These are phyloP conservation scores for Acrobasis consociella DNA, from an alignment of 2,888 invertebrate species.

Conservation along the genomic window DNA sequence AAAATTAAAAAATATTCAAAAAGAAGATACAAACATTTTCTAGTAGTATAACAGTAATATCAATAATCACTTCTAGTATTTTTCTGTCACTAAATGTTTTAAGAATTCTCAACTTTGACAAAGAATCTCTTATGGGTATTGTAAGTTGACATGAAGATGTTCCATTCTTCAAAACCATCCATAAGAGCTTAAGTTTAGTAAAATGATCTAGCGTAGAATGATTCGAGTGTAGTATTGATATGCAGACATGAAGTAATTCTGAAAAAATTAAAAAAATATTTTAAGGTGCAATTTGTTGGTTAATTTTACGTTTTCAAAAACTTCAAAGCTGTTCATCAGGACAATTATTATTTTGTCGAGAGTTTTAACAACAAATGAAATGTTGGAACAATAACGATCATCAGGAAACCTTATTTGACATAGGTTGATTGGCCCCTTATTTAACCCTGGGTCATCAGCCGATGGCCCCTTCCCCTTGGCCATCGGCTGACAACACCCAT, in stretches of 20 bases:
- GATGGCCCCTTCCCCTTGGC: too few species aligned
- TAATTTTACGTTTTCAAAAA: too few species aligned
- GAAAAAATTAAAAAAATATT: constrained; percentile 32
- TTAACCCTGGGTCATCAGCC: too few species aligned
- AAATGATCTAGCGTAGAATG: constrained; percentile 61
- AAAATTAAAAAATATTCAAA: too few species aligned
- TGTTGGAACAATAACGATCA: too few species aligned
- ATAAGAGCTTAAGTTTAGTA: constrained; percentile 66
- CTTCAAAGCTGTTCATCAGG: too few species aligned
- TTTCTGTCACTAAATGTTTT: constrained; percentile 61
- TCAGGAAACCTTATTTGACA: too few species aligned
- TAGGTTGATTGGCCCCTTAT: too few species aligned
- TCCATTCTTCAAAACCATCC: constrained; percentile 71
- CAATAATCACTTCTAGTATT: constrained; percentile 64
- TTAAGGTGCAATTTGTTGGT: too few species aligned
- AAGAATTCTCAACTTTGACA: constrained; percentile 53
- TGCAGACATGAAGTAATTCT: constrained; percentile 67
- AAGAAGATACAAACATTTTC: constrained; percentile 54
- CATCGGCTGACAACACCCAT: too few species aligned
- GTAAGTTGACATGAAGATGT: constrained; percentile 64
- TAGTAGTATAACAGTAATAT: constrained; percentile 59
- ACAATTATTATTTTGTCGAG: too few species aligned
- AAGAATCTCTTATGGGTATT: constrained; percentile 57
- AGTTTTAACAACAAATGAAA: too few species aligned
- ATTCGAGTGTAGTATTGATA: constrained; percentile 51